These are phyloP conservation scores for Bungarus multicinctus DNA, from an alignment of 2,113 vertebrate species.

Conservation along the genomic window DNA sequence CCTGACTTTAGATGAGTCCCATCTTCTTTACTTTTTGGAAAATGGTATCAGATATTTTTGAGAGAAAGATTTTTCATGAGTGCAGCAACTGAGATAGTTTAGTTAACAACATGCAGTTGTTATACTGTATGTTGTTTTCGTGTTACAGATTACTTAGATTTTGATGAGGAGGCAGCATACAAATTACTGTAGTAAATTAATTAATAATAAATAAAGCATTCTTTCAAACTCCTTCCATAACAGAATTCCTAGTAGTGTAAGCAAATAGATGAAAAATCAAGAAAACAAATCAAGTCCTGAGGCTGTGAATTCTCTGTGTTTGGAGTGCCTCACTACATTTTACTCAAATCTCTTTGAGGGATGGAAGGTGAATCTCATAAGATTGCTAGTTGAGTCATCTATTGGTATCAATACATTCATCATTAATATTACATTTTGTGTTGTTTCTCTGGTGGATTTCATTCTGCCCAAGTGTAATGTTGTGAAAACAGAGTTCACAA, in stretches of 20 bases:
- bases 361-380: neutral
- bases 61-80: neutral
- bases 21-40: neutral
- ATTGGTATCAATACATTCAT: neutral
- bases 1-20: neutral
- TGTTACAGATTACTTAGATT: neutral
- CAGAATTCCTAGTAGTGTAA: neutral
- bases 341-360: neutral
- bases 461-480: neutral
- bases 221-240: neutral
- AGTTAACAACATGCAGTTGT: neutral
- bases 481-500: neutral
- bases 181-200: neutral
- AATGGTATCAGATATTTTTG: neutral
- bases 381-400: neutral
- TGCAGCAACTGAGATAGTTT: neutral
- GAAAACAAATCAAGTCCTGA: neutral
- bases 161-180: neutral
- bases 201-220: neutral
- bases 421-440: neutral
- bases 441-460: neutral
- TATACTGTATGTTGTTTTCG: neutral
- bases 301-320: neutral
- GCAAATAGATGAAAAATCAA: neutral
- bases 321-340: neutral